Evolutionary conservation across 1,140 invertebrate genomes (phyloP).

Genomic region (Drosophila tani): DNA sequence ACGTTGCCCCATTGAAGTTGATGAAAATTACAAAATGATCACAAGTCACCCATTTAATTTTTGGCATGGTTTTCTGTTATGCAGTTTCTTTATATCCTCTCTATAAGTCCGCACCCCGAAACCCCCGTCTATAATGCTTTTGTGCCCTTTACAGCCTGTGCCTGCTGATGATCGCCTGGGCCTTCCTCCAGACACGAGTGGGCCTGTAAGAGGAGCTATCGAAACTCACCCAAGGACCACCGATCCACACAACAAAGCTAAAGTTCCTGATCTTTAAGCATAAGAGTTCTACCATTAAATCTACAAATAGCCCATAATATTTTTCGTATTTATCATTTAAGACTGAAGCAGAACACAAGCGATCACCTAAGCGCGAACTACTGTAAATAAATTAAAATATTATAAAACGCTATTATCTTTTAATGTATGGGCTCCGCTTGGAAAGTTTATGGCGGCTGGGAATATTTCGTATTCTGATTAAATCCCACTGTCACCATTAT

Average conservation of each 20-base stretch:
- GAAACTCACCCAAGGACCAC: slow-evolving; percentile 8
- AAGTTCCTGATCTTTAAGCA: slow-evolving; percentile 69
- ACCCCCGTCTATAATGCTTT: slow-evolving; percentile 32
- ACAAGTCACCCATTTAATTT: slow-evolving; percentile 30
- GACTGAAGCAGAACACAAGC: slow-evolving; percentile 56
- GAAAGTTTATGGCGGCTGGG: slow-evolving; percentile 8
- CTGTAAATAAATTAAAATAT: slow-evolving; percentile 72
- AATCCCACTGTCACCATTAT: slow-evolving; percentile 21
- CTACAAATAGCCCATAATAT: slow-evolving; percentile 6
- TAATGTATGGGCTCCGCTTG: neutral
- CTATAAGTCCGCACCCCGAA: slow-evolving; percentile 18
- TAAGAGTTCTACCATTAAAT: slow-evolving; percentile 45
- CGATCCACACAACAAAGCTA: slow-evolving; percentile 62
- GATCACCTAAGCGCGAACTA: slow-evolving; percentile 14
- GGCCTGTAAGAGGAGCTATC: slow-evolving; percentile 29
- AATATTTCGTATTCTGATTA: slow-evolving; percentile 19
- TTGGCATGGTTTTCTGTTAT: slow-evolving; percentile 64
- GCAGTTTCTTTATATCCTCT: slow-evolving; percentile 34
- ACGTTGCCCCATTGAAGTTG: slow-evolving; percentile 43
- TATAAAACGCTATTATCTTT: slow-evolving; percentile 26
- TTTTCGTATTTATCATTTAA: slow-evolving; percentile 63
- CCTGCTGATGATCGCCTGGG: slow-evolving; percentile 44
- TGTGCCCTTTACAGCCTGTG: slow-evolving; percentile 65
- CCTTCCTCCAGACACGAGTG: slow-evolving; percentile 31
- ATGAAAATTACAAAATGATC: slow-evolving; percentile 36